Evolutionary conservation across 2,797 vertebrate genomes (phyloP), one percentile per base, ranked within the genome.

Genomic region (Diglossa cyanea): DNA sequence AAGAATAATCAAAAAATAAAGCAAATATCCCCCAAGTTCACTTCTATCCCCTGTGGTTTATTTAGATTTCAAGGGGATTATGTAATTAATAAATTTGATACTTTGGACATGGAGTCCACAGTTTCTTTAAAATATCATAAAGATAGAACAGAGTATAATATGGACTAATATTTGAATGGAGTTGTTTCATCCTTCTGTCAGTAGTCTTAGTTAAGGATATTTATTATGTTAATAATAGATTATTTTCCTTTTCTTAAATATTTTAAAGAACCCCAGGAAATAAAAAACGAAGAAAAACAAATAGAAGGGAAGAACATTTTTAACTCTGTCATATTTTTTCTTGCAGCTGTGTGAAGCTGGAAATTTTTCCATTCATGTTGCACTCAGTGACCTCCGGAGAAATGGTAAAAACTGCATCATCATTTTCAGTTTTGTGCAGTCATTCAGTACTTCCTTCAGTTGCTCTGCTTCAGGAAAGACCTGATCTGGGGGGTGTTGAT

Each of bases 331-430:
- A 45, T 94, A 26, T 47, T 67, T 95, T 90, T 96, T 96, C 77
- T 97, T 97, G 80, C 96, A 99, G 99, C 93, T 99, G n/a, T 99
- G 99, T 96, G 98, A 99, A 97, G 96, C 98, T 65, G 99, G 99
- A 37, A 99, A 98, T 95, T 99, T 99, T 97, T 99, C 98, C 79
- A 98, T 99, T 82, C 98, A 99, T 15, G 92, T 98, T 97, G 97
- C 97, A 33, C 98, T 99, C 57, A 99, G 97, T 93, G 98, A 97
- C 91, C 96, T 98, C 40, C 97, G 33, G 97, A 96, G 96, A 93
- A 98, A 98, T 30, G 98, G 98, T 99, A 97, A 98, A 98, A 94
- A 94, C 31, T 54, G 50, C 58, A 86, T 85, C 57, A 75, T 94
- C 8, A 23, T 47, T 90, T 93, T 74, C 44, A 23, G 37, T 68